Percentiles rank a stretch among this genome's conserved stretches.
Conservation (phyloP, 2,888 invertebrate genomes). For the Schizaphis graminum region DNA sequence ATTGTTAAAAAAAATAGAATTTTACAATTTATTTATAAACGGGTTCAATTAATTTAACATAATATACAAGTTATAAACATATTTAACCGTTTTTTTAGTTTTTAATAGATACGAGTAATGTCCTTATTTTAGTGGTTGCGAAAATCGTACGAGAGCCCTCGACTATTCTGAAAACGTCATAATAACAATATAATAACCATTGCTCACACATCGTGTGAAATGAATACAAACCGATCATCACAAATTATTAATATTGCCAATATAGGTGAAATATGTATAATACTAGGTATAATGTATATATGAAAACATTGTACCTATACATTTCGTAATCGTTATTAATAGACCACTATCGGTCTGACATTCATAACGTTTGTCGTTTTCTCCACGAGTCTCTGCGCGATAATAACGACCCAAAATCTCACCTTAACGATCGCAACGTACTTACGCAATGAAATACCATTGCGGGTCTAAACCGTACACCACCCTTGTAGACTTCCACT, state of each 20-base stretch:
- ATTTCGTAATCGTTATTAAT: background rate
- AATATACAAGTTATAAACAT: background rate
- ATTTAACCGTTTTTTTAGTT: background rate
- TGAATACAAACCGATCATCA: background rate
- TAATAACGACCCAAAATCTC: constrained; percentile 2
- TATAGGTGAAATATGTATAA: background rate
- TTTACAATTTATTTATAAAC: background rate
- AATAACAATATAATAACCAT: background rate
- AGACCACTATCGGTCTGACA: background rate
- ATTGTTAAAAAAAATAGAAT: too few species aligned
- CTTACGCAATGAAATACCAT: background rate
- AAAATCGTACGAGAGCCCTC: background rate
- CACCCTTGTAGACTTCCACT: background rate
- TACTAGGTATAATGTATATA: too few species aligned
- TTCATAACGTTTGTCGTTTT: background rate
- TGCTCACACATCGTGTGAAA: background rate
- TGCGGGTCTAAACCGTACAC: background rate
- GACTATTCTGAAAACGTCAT: background rate
- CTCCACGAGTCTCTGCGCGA: background rate
- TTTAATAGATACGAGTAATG: background rate
- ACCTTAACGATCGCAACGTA: background rate
- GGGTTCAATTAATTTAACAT: background rate
- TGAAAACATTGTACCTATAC: background rate
- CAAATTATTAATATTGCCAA: background rate
- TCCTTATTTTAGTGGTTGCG: background rate